phyloP scores from a whole-genome alignment of 2,888 invertebrate species.

The Atethmia centrago region DNA sequence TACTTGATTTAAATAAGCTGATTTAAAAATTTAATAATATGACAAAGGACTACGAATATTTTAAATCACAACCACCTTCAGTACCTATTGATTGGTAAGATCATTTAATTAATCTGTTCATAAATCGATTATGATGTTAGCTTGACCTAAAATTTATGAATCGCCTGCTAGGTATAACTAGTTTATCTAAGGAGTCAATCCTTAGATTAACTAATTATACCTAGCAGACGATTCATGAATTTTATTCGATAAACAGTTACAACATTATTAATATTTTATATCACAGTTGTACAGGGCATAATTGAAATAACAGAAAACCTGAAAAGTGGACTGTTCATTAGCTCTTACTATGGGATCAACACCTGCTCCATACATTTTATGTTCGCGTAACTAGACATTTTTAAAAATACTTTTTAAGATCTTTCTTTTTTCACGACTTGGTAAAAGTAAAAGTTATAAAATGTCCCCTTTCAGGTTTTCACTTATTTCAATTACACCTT shows the following conservation, averaged over 20 bases:
- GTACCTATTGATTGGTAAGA: conserved; percentile 21
- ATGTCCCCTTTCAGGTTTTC: not conserved
- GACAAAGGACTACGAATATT: conserved; percentile 14
- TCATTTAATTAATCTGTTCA: not conserved
- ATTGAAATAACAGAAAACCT: not conserved
- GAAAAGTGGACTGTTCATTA: not conserved
- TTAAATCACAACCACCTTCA: conserved; percentile 22
- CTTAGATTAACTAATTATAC: not conserved
- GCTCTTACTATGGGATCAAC: not conserved
- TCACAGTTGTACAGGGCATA: not conserved
- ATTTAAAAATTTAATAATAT: conserved; percentile 28
- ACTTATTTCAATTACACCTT: too few relatives aligned
- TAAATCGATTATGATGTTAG: conserved; percentile 12
- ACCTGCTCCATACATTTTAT: not conserved
- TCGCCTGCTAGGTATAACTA: not conserved
- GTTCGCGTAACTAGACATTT: not conserved
- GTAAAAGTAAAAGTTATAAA: not conserved
- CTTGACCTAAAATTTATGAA: conserved; percentile 5
- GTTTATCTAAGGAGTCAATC: conserved; percentile 1
- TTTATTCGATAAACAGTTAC: not conserved
- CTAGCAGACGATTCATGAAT: not conserved
- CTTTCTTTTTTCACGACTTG: too few relatives aligned
- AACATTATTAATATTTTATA: conserved; percentile 1
- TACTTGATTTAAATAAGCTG: conserved; percentile 26
- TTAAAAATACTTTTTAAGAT: too few relatives aligned